Percentiles rank a stretch among this genome's conserved stretches.
These are phyloP conservation scores for Emydocephalus ijimae DNA, from an alignment of 2,113 vertebrate genomes.

Conservation along the genomic window DNA sequence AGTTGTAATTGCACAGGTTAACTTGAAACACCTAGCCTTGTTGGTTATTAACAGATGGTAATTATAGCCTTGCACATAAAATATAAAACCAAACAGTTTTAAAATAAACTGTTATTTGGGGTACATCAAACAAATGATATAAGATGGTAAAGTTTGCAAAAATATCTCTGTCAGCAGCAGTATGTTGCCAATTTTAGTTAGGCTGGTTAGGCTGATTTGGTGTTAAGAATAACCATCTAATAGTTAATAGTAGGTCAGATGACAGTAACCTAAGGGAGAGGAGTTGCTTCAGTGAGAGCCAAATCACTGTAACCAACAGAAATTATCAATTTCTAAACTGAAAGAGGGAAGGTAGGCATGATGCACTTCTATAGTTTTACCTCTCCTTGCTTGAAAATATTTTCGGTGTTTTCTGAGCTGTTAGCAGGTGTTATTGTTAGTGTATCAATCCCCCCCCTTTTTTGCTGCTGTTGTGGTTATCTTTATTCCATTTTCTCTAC, in stretches of 20 bases:
- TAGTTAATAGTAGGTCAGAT: neutral
- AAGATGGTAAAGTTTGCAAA: neutral
- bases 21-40: neutral
- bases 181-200: neutral
- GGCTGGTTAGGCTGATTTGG: neutral
- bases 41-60: neutral
- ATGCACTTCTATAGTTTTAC: neutral
- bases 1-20: neutral
- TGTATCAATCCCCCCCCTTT: neutral
- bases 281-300: neutral
- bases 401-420: neutral
- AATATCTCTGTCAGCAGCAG: neutral
- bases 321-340: neutral
- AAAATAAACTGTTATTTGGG: neutral
- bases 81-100: neutral
- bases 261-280: neutral
- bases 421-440: neutral
- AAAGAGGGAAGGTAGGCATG: neutral
- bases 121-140: neutral
- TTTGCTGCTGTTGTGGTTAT: neutral
- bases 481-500: neutral
- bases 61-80: neutral
- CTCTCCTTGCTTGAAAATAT: neutral
- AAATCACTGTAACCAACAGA: neutral
- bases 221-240: neutral